Conservation (phyloP, 1,140 invertebrate species). For the Neodiprion pinetum region DNA sequence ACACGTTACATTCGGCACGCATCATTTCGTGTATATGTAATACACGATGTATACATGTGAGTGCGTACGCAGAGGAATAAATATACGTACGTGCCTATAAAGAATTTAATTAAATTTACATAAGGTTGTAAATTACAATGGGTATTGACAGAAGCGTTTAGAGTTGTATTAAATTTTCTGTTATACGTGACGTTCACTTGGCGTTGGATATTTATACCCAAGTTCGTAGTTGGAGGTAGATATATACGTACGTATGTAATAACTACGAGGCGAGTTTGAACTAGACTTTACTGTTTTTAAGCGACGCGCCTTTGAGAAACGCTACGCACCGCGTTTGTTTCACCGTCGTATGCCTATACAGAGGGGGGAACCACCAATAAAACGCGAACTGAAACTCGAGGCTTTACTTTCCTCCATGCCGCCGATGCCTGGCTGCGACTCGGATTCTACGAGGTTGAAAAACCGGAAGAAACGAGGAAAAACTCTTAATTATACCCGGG, state of each 20-base stretch:
- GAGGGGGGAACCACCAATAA: neutral
- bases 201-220: slow-evolving; percentile 49
- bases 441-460: no score
- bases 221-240: no score
- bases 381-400: neutral
- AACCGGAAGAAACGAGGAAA: no score
- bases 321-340: neutral
- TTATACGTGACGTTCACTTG: slow-evolving; percentile 40
- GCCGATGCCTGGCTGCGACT: no score
- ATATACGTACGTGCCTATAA: neutral
- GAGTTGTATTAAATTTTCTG: slow-evolving; percentile 44
- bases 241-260: no score
- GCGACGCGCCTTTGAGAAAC: neutral
- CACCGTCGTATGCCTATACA: no score
- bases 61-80: no score
- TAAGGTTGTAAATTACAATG: slow-evolving; percentile 43
- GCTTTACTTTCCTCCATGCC: neutral
- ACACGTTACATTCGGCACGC: no score
- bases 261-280: no score
- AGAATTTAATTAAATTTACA: slow-evolving; percentile 50
- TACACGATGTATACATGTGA: no score
- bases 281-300: neutral
- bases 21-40: no score
- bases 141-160: slow-evolving; percentile 29
- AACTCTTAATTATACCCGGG: no score